Percentiles rank a stretch among this genome's conserved stretches.
Conservation (phyloP, 2,888 invertebrate species). For the Lathronympha strigana region DNA sequence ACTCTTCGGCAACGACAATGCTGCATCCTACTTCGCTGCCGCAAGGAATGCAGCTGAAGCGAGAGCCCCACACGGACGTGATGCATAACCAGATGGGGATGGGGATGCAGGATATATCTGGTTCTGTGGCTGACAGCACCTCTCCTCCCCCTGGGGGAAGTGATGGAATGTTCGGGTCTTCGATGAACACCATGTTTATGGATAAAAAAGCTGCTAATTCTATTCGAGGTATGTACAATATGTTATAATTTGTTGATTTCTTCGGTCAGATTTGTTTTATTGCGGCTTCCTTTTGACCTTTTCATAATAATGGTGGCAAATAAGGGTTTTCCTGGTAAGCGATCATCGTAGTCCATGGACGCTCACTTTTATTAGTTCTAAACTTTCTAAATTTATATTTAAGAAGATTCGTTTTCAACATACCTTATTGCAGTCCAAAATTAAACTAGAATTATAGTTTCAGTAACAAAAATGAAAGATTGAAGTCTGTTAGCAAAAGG, state of each 20-base stretch:
- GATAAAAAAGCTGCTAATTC: slow-evolving; percentile 86
- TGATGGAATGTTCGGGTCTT: slow-evolving; percentile 76
- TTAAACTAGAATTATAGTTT: neutral
- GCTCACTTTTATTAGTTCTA: no score
- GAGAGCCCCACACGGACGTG: slow-evolving; percentile 70
- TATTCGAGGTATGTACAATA: slow-evolving; percentile 86
- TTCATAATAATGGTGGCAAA: neutral
- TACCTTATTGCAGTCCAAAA: neutral
- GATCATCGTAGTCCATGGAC: neutral
- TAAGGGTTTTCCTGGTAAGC: neutral
- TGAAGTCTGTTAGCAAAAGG: neutral
- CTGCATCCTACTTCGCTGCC: slow-evolving; percentile 67
- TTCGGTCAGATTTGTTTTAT: neutral
- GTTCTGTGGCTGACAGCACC: slow-evolving; percentile 84
- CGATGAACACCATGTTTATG: slow-evolving; percentile 79
- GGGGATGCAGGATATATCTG: slow-evolving; percentile 65
- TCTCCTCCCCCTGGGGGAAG: slow-evolving; percentile 83
- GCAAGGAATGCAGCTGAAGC: slow-evolving; percentile 70
- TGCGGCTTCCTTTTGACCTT: neutral
- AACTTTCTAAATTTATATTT: no score
- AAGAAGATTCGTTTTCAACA: no score
- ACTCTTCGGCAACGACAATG: slow-evolving; percentile 77
- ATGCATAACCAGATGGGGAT: slow-evolving; percentile 75
- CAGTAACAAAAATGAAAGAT: no score
- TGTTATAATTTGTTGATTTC: neutral